Base-by-base conservation (phyloP, 2,113 vertebrate genomes). In the Cebus imitator region DNA sequence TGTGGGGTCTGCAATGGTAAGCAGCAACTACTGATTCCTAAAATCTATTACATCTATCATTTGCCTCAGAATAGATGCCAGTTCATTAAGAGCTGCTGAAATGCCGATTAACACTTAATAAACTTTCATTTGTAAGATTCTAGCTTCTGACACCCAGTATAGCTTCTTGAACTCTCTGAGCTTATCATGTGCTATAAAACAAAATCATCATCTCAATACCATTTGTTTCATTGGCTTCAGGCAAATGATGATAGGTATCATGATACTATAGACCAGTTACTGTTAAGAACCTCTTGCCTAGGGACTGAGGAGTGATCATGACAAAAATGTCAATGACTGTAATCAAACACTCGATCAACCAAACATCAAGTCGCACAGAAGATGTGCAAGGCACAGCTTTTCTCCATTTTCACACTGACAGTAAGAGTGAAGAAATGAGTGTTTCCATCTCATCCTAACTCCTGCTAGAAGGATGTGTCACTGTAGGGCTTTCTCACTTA, bases 1-100 rank as follows among this genome's bases (percentile, higher is more conserved):
- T 30, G 99, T 99, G 95, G 99, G 99, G 6, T 99, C 99, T 52
- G 99, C 99, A 75, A 99, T 99, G 99, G 99, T 99, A 98, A 98
- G 99, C 89, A 61, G 66, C 50, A 8, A 23, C 7, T 27, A 8
- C 21, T 17, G 72, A 66, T 79, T 25, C 16, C 6, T 73, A 18
- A 48, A 16, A 55, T 12, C 16, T 75, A 20, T 75, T 30, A 84
- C 35, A 48, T 7, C 78, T 58, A 16, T 5, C 10, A 87, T 35
- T 45, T 50, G 12, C 27, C n/a, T 81, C 10, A 23, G 30, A 21
- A 2, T 6, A 21, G 23, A 50, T 21, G 37, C 6, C 75, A 55
- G 40, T 83, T 86, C 84, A 75, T 78, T 35, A 61, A 55, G 25
- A 75, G 21, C 48, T 90, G 2, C 45, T 84, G 79, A 90, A 73